A percentile compares a stretch with the other conserved stretches of the same genome.
Conservation (phyloP, 2,113 vertebrate genomes). For the Crotalus tigris region DNA sequence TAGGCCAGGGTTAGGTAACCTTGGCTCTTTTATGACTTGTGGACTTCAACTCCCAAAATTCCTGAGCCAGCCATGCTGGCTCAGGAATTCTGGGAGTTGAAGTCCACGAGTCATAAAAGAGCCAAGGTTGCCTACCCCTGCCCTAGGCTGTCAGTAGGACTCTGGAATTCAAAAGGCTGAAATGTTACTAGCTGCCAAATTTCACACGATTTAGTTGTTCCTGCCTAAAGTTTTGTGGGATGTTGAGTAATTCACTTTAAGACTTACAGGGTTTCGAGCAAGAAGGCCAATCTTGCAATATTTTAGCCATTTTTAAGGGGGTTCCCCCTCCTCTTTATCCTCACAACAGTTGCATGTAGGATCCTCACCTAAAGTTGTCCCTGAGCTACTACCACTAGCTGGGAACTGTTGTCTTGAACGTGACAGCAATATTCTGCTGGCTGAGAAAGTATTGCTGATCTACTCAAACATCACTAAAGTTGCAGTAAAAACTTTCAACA, state of each 20-base stretch:
- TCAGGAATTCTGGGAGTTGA: too few species aligned
- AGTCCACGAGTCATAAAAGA: too few species aligned
- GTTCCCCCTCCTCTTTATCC: background rate
- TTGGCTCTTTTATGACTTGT: too few species aligned
- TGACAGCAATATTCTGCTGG: background rate
- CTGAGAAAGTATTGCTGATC: background rate
- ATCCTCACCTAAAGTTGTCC: background rate
- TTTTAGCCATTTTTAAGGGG: background rate
- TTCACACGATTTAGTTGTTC: background rate
- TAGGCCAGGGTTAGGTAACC: too few species aligned
- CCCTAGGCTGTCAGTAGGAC: too few species aligned
- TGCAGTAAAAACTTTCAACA: background rate
- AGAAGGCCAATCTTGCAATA: background rate
- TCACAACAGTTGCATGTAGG: background rate
- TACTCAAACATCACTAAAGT: background rate
- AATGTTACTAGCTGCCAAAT: background rate
- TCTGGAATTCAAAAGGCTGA: too few species aligned
- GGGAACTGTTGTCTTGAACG: background rate
- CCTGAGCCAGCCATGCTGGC: too few species aligned
- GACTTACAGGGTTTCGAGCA: background rate
- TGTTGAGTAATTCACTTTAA: background rate
- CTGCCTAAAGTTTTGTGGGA: background rate
- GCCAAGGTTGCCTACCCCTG: too few species aligned
- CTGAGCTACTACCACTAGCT: background rate
- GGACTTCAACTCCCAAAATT: too few species aligned